These are phyloP conservation scores for Xanthia togata DNA, from an alignment of 2,888 invertebrate species.

Conservation along the genomic window DNA sequence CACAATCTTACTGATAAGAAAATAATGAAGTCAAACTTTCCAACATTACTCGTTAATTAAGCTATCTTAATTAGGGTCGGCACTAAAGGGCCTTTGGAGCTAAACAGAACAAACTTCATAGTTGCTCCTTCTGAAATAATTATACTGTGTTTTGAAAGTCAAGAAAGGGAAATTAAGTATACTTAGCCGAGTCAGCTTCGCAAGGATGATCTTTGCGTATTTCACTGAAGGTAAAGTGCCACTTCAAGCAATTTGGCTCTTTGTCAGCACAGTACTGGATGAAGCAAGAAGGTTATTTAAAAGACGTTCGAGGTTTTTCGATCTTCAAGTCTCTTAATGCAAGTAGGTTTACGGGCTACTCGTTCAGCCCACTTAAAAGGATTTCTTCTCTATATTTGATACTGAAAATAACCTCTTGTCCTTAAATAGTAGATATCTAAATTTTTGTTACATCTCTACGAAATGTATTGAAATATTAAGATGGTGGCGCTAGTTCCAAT, in stretches of 20 bases:
- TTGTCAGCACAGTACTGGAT: conserved; percentile 28
- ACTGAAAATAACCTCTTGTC: not conserved
- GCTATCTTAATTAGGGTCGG: conserved; percentile 51
- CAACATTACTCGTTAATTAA: conserved; percentile 40
- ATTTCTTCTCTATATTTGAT: not conserved
- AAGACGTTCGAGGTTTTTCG: conserved; percentile 6
- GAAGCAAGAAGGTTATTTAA: conserved; percentile 14
- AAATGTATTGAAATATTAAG: not conserved
- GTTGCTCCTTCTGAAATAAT: conserved; percentile 35
- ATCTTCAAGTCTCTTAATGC: conserved; percentile 7
- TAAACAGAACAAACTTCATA: conserved; percentile 30
- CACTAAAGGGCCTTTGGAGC: conserved; percentile 5
- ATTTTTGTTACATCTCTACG: not conserved
- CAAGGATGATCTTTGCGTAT: conserved; percentile 2
- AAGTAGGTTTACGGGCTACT: conserved; percentile 10
- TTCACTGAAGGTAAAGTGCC: conserved; percentile 29
- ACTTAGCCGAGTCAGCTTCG: conserved; percentile 13
- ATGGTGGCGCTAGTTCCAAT: not conserved
- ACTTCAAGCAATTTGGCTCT: conserved; percentile 33
- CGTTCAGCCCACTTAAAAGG: not conserved
- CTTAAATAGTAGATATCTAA: not conserved
- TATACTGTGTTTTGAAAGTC: conserved; percentile 41
- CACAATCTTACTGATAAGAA: conserved; percentile 24
- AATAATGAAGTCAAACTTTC: conserved; percentile 34
- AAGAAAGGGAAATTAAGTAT: conserved; percentile 39